Conservation (phyloP, 2,797 vertebrate genomes). For the Adrianichthys oophorus region DNA sequence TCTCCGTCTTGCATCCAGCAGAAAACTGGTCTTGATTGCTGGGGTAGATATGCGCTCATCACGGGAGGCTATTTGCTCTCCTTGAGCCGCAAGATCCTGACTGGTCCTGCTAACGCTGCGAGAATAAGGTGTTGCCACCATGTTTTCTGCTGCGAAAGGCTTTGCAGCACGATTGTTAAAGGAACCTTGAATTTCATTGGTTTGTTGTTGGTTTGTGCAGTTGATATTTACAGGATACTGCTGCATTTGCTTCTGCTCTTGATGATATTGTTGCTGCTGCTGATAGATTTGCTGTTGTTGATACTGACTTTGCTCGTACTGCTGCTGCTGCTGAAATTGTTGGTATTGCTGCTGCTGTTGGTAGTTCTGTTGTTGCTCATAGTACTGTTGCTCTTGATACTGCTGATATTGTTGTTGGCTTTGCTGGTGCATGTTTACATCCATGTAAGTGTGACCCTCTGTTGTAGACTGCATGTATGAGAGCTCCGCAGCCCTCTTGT, state of each 20-base stretch:
- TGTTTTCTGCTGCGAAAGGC: slow-evolving; percentile 83
- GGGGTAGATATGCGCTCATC: slow-evolving; percentile 96
- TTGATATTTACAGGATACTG: slow-evolving; percentile 81
- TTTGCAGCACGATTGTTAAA: slow-evolving; percentile 86
- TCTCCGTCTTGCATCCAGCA: slow-evolving; percentile 86
- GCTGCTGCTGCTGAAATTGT: slow-evolving; percentile 66
- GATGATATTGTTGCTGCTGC: slow-evolving; percentile 67
- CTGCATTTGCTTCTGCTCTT: slow-evolving; percentile 73
- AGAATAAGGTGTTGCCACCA: slow-evolving; percentile 78
- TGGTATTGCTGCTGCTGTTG: slow-evolving; percentile 60
- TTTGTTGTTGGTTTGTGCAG: slow-evolving; percentile 78
- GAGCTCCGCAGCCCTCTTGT: slow-evolving; percentile 63
- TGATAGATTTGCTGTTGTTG: slow-evolving; percentile 70
- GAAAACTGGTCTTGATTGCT: slow-evolving; percentile 88
- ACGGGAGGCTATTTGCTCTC: slow-evolving; percentile 92
- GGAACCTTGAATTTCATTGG: slow-evolving; percentile 74
- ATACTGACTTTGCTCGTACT: slow-evolving; percentile 67
- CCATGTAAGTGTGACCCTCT: slow-evolving; percentile 83
- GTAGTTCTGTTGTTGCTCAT: slow-evolving; percentile 65
- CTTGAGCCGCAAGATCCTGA: slow-evolving; percentile 79
- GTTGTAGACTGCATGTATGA: slow-evolving; percentile 72
- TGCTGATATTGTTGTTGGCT: slow-evolving; percentile 70
- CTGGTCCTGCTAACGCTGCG: slow-evolving; percentile 72
- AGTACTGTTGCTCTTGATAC: slow-evolving; percentile 71
- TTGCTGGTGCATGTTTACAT: slow-evolving; percentile 78